These are phyloP conservation scores for Lepas anatifera DNA, from an alignment of 2,888 invertebrate genomes.

Conservation along the genomic window DNA sequence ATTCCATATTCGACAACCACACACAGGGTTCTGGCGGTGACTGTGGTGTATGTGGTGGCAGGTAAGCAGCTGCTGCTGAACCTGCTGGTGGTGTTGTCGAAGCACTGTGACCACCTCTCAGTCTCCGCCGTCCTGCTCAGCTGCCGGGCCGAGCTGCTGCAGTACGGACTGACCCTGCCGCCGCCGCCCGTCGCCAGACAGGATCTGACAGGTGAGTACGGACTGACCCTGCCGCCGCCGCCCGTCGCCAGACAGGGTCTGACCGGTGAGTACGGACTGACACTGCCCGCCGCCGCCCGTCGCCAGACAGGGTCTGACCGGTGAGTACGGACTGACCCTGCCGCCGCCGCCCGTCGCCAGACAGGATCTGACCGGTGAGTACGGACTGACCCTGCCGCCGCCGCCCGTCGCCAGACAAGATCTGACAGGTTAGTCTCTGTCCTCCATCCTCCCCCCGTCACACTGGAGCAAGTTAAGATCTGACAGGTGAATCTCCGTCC, in stretches of 20 bases:
- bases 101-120: constrained; percentile 78
- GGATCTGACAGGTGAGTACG: constrained; percentile 32
- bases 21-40: too few species aligned
- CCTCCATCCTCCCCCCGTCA: background rate
- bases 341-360: constrained; percentile 32
- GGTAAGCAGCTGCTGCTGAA: constrained; percentile 70
- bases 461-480: too few species aligned
- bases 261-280: background rate
- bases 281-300: background rate
- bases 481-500: constrained; percentile 35
- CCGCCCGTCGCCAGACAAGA: background rate
- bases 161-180: constrained; percentile 50
- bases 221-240: background rate
- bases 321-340: constrained; percentile 50
- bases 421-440: background rate
- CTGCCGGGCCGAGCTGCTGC: constrained; percentile 61
- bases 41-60: background rate
- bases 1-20: too few species aligned
- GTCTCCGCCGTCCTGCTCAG: constrained; percentile 69
- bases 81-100: constrained; percentile 74
- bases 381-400: background rate
- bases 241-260: background rate
- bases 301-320: background rate
- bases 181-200: constrained; percentile 37
- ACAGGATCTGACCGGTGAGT: constrained; percentile 40